Base-by-base conservation (phyloP, 2,797 vertebrate genomes). In the Hipposideros larvatus region DNA sequence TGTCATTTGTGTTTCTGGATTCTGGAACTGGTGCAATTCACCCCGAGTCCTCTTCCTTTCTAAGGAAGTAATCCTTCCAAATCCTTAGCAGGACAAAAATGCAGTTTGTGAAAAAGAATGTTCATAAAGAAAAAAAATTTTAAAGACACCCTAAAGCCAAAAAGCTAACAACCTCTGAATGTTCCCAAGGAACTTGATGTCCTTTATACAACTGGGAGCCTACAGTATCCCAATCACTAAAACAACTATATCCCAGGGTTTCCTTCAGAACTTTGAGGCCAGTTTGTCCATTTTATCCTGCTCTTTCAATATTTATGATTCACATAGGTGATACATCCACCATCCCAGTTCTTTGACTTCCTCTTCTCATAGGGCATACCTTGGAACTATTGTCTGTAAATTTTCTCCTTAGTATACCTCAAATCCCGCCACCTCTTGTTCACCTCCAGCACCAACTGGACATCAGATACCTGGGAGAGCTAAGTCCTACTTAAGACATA, bases 1-100 rank as follows among this genome's bases (percentile, higher is more conserved):
- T 87, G 70, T 87, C 73, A 51, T 88, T 86, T 89, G 75, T 80
- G 68, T 96, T 87, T 93, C 57, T 31, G 68, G n/a, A 11, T 94
- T 94, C 73, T 84, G n/a, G 34, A 80, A 19, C 31, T 78, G 73
- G 18, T 74, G 9, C 43, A 34, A 43, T 74, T 91, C 26, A 88
- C 53, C 46, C 41, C 61, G 61, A 95, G 55, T 57, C 28, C n/a
- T 85, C 41, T 68, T 93, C 91, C 48, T 75, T 82, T 77, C 68
- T 61, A 93, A 91, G 11, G 34, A 84, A 21, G 9, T 94, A 22
- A 34, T 34, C 34, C 34, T 34, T 34, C 61, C 77, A 85, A 14
- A 82, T 74, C 51, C 71, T 78, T n/a, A 21, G 34, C 82, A 65
- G n/a, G 19, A 92, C 53, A 80, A 55, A 96, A 90, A 48, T 51